These are phyloP conservation scores for Piprites chloris DNA, from an alignment of 2,113 vertebrate species.

Conservation along the genomic window DNA sequence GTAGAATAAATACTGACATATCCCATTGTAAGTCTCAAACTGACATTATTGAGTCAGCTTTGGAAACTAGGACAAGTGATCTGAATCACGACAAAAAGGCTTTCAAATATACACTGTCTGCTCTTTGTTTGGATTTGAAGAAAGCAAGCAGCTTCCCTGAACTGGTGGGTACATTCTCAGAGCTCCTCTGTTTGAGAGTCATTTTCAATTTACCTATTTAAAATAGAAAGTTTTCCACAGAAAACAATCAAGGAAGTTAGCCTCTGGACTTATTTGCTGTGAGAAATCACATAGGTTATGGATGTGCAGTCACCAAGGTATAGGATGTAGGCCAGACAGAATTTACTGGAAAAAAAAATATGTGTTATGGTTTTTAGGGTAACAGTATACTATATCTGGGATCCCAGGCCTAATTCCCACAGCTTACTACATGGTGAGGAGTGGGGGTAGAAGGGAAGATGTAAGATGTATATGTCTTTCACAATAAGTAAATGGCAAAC, in stretches of 20 bases:
- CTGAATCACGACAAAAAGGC: conserved; percentile 47
- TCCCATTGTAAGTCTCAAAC: conserved; percentile 27
- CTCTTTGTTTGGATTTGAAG: conserved; percentile 45
- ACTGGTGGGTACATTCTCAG: neutral
- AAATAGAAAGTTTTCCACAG: neutral
- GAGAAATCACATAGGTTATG: neutral
- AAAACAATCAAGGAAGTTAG: neutral
- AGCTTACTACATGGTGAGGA: neutral
- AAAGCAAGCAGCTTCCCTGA: conserved; percentile 8
- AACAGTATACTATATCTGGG: neutral
- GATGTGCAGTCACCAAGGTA: neutral
- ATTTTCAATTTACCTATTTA: neutral
- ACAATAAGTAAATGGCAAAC: neutral
- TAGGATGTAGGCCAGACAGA: neutral
- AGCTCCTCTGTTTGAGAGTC: neutral
- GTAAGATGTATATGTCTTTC: neutral
- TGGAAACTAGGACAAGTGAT: conserved; percentile 59
- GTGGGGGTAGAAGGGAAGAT: neutral
- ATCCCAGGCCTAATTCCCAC: neutral
- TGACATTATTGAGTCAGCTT: conserved; percentile 15
- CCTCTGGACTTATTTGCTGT: neutral
- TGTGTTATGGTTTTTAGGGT: neutral
- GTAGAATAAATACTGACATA: conserved; percentile 59
- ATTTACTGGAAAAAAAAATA: neutral
- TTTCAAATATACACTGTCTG: conserved; percentile 47